Percentiles rank a stretch among this genome's conserved stretches.
phyloP scores from a whole-genome alignment of 2,888 invertebrate genomes.

The Lathronympha strigana region DNA sequence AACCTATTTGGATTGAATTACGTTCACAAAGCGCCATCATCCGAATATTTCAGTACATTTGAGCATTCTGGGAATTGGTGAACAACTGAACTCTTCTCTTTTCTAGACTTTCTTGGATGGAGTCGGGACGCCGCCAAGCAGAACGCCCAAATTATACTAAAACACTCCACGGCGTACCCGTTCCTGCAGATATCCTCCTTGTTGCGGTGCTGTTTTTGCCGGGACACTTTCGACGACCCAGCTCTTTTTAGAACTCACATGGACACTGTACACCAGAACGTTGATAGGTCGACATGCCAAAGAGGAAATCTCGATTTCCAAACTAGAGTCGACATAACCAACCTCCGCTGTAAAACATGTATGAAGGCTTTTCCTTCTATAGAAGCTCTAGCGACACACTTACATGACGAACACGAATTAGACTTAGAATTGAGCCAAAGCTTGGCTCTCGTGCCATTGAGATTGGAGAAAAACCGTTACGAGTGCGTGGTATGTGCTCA shows the following conservation, averaged over 20 bases:
- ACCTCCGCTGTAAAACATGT: constrained; percentile 30
- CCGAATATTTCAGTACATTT: too few relatives aligned
- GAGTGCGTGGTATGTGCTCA: constrained; percentile 43
- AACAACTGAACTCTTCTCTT: constrained; percentile 41
- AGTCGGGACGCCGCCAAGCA: constrained; percentile 27
- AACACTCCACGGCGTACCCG: constrained; percentile 36
- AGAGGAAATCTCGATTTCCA: background rate
- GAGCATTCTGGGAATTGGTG: constrained; percentile 30
- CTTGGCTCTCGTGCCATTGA: constrained; percentile 42
- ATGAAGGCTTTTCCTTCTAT: background rate
- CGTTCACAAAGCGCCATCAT: too few relatives aligned
- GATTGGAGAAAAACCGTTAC: constrained; percentile 41
- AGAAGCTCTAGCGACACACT: constrained; percentile 18
- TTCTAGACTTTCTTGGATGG: constrained; percentile 36
- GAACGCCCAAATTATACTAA: constrained; percentile 31
- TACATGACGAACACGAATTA: constrained; percentile 24
- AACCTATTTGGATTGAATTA: too few relatives aligned
- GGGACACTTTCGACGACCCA: constrained; percentile 19
- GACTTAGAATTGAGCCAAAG: constrained; percentile 29
- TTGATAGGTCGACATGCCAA: constrained; percentile 9
- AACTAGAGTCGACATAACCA: constrained; percentile 34
- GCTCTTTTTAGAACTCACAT: constrained; percentile 24
- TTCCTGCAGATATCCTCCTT: constrained; percentile 31
- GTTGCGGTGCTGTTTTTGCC: constrained; percentile 25
- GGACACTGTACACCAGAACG: constrained; percentile 14